Conservation (phyloP, 1,140 invertebrate genomes). For the Brachionus sp. region DNA sequence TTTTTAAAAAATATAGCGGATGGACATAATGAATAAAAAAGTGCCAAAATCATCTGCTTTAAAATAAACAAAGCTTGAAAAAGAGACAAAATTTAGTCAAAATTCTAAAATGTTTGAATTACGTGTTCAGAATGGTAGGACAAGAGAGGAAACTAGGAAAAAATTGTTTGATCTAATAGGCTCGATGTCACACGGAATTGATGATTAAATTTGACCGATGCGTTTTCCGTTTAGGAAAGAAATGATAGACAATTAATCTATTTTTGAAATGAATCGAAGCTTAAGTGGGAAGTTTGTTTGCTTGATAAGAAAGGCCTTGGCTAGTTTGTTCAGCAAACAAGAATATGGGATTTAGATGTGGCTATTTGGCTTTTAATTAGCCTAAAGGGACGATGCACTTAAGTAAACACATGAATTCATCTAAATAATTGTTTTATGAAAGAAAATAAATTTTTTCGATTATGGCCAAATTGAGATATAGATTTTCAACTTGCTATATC, state of each 20-base stretch:
- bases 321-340: not conserved
- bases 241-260: not conserved
- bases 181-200: not conserved
- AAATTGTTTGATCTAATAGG: not conserved
- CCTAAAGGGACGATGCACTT: not conserved
- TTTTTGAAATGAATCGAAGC: not conserved
- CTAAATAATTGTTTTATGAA: not conserved
- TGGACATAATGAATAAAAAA: no score
- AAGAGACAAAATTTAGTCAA: no score
- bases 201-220: not conserved
- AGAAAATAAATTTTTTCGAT: conserved; percentile 9
- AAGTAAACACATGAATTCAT: not conserved
- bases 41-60: no score
- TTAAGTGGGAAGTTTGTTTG: not conserved
- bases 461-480: not conserved
- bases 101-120: no score
- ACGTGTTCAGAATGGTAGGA: no score
- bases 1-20: no score
- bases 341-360: not conserved
- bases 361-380: conserved; percentile 19
- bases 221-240: not conserved
- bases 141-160: not conserved
- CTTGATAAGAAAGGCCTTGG: not conserved
- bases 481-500: not conserved
- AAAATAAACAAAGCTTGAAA: no score